Conservation (phyloP, 2,888 invertebrate genomes). For the Zaprionus obscuricornis region DNA sequence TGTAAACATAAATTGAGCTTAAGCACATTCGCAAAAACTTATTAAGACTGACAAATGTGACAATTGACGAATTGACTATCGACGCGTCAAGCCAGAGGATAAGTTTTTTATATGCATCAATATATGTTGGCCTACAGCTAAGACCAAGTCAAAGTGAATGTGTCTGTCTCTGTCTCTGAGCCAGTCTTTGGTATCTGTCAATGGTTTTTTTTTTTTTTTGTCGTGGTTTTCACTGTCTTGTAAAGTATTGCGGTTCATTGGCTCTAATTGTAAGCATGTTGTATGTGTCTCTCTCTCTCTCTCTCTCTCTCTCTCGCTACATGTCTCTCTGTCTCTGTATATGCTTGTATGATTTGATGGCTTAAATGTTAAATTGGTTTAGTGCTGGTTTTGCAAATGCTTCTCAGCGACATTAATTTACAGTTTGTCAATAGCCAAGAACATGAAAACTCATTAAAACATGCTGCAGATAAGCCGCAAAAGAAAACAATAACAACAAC, state of each 20-base stretch:
- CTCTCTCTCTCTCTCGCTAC: no score
- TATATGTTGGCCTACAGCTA: neutral
- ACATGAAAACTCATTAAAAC: conserved; percentile 62
- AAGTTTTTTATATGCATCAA: no score
- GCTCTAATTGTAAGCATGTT: conserved; percentile 27
- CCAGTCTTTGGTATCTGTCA: neutral
- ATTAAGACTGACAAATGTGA: conserved; percentile 71
- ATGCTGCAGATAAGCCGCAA: conserved; percentile 48
- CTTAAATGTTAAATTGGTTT: conserved; percentile 62
- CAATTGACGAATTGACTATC: conserved; percentile 67
- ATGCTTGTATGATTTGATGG: conserved; percentile 34
- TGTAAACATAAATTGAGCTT: conserved; percentile 64
- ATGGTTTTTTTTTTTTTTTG: no score
- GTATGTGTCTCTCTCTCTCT: no score
- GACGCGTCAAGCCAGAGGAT: no score
- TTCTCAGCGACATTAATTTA: conserved; percentile 64
- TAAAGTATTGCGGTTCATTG: conserved; percentile 29
- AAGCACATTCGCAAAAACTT: conserved; percentile 60
- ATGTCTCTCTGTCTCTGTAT: no score
- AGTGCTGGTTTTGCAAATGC: conserved; percentile 49
- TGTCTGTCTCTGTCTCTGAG: conserved; percentile 6
- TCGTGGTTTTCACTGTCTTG: conserved; percentile 15
- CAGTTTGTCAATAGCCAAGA: conserved; percentile 67
- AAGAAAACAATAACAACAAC: conserved; percentile 10
- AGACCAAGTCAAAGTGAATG: no score